Evolutionary conservation across 2,797 vertebrate species (phyloP).

Genomic region (Euthynnus affinis): DNA sequence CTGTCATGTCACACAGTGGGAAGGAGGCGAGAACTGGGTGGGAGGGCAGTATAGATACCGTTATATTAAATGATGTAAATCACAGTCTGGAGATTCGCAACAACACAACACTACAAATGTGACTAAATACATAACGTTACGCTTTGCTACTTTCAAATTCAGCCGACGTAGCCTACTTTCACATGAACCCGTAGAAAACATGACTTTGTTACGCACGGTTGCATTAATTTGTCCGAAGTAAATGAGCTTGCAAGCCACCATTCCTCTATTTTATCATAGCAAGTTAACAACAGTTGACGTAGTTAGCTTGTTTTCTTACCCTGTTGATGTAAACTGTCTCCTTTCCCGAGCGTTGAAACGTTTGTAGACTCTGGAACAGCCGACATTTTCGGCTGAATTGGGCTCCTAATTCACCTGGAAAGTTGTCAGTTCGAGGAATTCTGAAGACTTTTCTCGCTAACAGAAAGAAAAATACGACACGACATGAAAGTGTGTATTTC

Average conservation of each 20-base stretch:
- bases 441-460: neutral
- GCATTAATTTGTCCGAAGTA: neutral
- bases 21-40: constrained; percentile 82
- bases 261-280: neutral
- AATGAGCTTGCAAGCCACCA: neutral
- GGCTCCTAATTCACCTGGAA: accelerated
- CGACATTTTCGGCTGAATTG: constrained; percentile 59
- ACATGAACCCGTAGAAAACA: neutral
- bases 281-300: neutral
- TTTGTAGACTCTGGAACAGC: constrained; percentile 43
- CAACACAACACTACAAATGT: neutral
- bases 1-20: constrained; percentile 84
- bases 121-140: neutral
- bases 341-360: constrained; percentile 66
- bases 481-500: constrained; percentile 47
- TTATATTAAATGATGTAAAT: neutral
- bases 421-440: accelerated
- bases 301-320: constrained; percentile 59
- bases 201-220: neutral
- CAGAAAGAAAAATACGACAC: neutral
- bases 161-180: neutral
- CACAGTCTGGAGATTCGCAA: neutral
- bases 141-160: neutral
- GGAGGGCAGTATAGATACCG: neutral
- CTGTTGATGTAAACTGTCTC: constrained; percentile 77